Percentiles rank a stretch among this genome's conserved stretches.
Conservation (phyloP, 2,888 invertebrate species). For the Drosophila parthenogenetica region DNA sequence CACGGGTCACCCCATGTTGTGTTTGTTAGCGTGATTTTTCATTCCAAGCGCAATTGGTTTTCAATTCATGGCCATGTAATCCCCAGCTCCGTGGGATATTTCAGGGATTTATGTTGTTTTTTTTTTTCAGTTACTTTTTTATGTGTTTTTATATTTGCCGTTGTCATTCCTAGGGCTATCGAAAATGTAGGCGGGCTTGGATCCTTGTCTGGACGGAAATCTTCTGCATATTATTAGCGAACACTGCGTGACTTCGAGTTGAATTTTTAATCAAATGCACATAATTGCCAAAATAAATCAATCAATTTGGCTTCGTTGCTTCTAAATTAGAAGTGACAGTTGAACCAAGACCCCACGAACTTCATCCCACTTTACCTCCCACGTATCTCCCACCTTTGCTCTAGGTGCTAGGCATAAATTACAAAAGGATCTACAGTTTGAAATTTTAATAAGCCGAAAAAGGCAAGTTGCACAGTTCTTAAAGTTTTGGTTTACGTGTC, state of each 20-base stretch:
- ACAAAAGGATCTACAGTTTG: conserved; percentile 30
- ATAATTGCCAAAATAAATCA: conserved; percentile 82
- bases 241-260: conserved; percentile 72
- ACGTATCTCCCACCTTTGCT: background rate
- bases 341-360: background rate
- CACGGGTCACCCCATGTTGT: conserved; percentile 44
- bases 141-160: conserved; percentile 12
- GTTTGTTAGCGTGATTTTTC: conserved; percentile 77
- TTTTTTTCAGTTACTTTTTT: conserved; percentile 25
- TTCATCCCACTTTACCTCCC: background rate
- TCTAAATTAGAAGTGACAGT: conserved; percentile 77
- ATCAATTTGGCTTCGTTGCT: conserved; percentile 75
- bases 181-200: conserved; percentile 16
- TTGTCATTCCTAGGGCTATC: conserved; percentile 36
- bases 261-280: conserved; percentile 80
- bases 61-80: conserved; percentile 81
- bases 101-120: conserved; percentile 79
- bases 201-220: conserved; percentile 30
- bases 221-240: conserved; percentile 74
- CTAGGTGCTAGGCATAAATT: conserved; percentile 56
- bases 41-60: conserved; percentile 80
- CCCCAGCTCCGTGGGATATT: conserved; percentile 80
- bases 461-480: conserved; percentile 10
- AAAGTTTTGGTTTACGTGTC: conserved; percentile 70
- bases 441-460: conserved; percentile 46